These are phyloP conservation scores for Spisula solida DNA, from an alignment of 2,888 invertebrate species.

Conservation along the genomic window DNA sequence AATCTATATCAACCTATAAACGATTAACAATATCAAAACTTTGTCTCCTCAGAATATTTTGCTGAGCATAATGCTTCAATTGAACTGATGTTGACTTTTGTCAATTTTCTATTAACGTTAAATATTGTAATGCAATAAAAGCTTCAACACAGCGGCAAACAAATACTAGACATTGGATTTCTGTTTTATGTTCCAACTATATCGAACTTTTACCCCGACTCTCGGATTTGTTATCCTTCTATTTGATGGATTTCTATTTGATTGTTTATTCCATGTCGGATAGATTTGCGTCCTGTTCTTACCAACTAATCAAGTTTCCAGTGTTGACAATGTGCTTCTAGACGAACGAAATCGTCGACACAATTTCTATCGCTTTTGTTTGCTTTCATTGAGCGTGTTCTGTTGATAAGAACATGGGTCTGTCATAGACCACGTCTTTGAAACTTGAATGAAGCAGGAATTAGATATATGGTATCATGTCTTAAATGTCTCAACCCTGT, in stretches of 20 bases:
- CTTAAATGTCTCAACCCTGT: too few relatives aligned
- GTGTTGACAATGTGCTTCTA: neutral
- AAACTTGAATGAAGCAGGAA: neutral
- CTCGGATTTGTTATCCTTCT: neutral
- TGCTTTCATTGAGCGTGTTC: neutral
- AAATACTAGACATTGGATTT: neutral
- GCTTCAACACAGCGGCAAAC: neutral
- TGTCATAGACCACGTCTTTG: neutral
- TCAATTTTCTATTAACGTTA: too few relatives aligned
- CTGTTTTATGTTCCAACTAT: neutral
- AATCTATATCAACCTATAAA: too few relatives aligned
- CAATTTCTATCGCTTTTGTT: neutral
- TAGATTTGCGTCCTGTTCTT: neutral
- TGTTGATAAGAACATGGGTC: neutral
- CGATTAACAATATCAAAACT: too few relatives aligned
- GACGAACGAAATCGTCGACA: neutral
- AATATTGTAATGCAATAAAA: neutral
- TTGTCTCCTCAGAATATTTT: too few relatives aligned
- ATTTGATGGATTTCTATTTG: neutral
- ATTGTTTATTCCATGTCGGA: neutral
- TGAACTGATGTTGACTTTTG: too few relatives aligned
- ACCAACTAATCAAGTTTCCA: slow-evolving; percentile 12
- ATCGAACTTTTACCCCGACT: neutral
- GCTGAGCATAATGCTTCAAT: too few relatives aligned
- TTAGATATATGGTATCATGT: neutral